Evolutionary conservation across 2,888 invertebrate species (phyloP).

Genomic region (Euplagia quadripunctaria): DNA sequence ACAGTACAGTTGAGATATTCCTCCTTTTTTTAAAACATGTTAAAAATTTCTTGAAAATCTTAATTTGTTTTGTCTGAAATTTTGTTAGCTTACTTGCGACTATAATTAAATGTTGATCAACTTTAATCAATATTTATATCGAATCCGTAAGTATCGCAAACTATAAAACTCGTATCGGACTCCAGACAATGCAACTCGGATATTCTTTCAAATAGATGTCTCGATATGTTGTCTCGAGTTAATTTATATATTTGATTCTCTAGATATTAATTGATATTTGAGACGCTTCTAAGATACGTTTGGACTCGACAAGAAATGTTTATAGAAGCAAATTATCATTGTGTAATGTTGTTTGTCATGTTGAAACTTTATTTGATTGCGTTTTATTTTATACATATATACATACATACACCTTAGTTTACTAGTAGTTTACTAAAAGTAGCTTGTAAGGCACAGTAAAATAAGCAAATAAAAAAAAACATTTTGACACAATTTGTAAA

Average conservation of each 20-base stretch:
- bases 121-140: not conserved
- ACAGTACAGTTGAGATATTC: too few species aligned
- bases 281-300: conserved; percentile 62
- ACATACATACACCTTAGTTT: too few species aligned
- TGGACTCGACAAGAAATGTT: conserved; percentile 36
- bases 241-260: conserved; percentile 71
- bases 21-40: too few species aligned
- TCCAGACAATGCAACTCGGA: conserved; percentile 55
- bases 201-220: conserved; percentile 69
- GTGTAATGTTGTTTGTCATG: conserved; percentile 16
- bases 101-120: too few species aligned
- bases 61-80: too few species aligned
- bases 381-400: too few species aligned
- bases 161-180: conserved; percentile 28
- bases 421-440: too few species aligned
- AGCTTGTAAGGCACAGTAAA: not conserved
- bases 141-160: not conserved
- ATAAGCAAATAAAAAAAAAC: not conserved
- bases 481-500: not conserved
- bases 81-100: too few species aligned
- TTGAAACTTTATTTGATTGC: not conserved
- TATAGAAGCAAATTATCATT: conserved; percentile 34
- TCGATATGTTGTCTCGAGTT: conserved; percentile 62
- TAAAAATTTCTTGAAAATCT: too few species aligned
- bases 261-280: conserved; percentile 73